A percentile compares a stretch with the other conserved stretches of the same genome.
These are phyloP conservation scores for Craterocephalus amniculus DNA, from an alignment of 2,797 vertebrate genomes.

Conservation along the genomic window DNA sequence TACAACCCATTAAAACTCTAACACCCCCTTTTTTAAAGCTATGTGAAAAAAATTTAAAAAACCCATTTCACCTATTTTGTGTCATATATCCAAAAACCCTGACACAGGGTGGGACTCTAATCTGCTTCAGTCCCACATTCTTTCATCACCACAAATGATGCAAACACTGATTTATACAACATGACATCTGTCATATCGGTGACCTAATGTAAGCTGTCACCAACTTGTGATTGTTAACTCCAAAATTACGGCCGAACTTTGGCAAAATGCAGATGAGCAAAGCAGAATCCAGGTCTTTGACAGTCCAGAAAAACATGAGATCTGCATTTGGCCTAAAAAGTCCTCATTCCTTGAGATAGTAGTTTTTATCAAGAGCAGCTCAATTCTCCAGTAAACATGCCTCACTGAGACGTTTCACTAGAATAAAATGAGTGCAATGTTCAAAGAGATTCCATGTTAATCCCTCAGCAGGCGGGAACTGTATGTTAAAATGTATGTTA, in stretches of 20 bases:
- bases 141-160: slow-evolving; percentile 36
- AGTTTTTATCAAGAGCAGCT: slow-evolving; percentile 45
- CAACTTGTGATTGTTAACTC: slow-evolving; percentile 40
- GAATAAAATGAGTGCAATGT: neutral
- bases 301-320: slow-evolving; percentile 51
- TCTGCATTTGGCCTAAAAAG: slow-evolving; percentile 48
- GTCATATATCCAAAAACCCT: slow-evolving; percentile 20
- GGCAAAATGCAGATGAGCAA: slow-evolving; percentile 42
- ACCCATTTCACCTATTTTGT: neutral
- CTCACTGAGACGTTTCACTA: neutral
- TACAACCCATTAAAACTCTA: slow-evolving; percentile 5
- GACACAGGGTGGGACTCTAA: slow-evolving; percentile 19
- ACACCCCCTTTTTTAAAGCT: neutral
- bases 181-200: slow-evolving; percentile 33
- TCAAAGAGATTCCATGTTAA: neutral
- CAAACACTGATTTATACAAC: slow-evolving; percentile 44
- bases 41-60: neutral
- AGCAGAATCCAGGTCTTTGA: slow-evolving; percentile 47
- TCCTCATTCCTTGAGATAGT: slow-evolving; percentile 46
- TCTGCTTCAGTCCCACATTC: slow-evolving; percentile 23
- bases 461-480: neutral
- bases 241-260: slow-evolving; percentile 36
- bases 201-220: slow-evolving; percentile 45
- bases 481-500: neutral
- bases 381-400: slow-evolving; percentile 19